Evolutionary conservation across 2,113 vertebrate species (phyloP).

Genomic region (Caretta caretta): DNA sequence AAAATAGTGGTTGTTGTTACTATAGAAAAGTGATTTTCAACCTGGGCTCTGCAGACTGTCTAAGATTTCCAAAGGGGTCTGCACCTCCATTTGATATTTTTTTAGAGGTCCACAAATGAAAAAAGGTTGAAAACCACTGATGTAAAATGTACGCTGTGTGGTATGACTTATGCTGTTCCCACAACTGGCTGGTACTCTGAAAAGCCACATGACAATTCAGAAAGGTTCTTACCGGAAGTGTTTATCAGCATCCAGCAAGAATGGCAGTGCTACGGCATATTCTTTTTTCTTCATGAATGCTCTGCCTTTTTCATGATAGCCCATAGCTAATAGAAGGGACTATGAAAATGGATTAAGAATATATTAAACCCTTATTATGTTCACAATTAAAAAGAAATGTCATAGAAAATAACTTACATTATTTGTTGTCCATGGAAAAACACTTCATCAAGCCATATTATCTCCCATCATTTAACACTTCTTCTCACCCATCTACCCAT

Average conservation of each 20-base stretch:
- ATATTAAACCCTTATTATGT: not conserved
- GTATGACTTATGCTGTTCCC: not conserved
- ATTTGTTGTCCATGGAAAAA: not conserved
- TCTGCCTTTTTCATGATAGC: constrained; percentile 95
- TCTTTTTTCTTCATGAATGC: constrained; percentile 94
- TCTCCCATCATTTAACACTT: not conserved
- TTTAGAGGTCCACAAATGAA: not conserved
- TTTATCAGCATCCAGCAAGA: constrained; percentile 92
- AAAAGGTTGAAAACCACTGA: not conserved
- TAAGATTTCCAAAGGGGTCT: not conserved
- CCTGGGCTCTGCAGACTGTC: not conserved
- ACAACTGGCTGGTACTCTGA: not conserved
- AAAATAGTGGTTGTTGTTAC: not conserved
- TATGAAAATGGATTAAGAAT: constrained; percentile 55
- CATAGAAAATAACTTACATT: not conserved
- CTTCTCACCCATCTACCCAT: not conserved
- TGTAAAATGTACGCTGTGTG: not conserved
- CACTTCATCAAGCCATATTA: not conserved
- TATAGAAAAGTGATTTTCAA: not conserved
- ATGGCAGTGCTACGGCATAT: constrained; percentile 87
- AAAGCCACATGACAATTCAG: not conserved
- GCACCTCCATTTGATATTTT: not conserved
- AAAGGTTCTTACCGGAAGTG: constrained; percentile 88
- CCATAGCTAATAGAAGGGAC: constrained; percentile 96
- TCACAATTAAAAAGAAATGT: not conserved